A percentile compares a stretch with the other conserved stretches of the same genome.
These are phyloP conservation scores for Hymenochirus boettgeri DNA, from an alignment of 2,113 vertebrate species.

Conservation along the genomic window DNA sequence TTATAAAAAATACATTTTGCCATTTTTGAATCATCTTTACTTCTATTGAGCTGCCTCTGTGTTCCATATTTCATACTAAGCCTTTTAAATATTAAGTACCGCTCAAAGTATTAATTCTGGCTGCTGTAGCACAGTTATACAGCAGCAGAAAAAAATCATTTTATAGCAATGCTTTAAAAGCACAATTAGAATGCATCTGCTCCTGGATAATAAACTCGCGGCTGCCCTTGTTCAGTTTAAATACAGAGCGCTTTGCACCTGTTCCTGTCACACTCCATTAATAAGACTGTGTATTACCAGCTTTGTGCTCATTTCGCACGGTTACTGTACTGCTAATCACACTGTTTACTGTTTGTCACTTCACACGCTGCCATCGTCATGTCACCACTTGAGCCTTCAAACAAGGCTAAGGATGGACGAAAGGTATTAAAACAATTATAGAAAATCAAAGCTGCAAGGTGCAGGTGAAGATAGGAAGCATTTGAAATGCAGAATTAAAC, in stretches of 20 bases:
- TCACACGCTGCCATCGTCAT: background rate
- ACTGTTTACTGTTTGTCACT: background rate
- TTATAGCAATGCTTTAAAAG: slow-evolving; percentile 52
- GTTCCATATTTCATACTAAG: too few relatives aligned
- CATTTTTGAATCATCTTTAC: too few relatives aligned
- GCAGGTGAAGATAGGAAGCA: too few relatives aligned
- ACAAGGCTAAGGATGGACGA: background rate
- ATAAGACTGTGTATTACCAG: slow-evolving; percentile 22
- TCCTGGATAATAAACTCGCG: slow-evolving; percentile 45
- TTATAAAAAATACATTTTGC: too few relatives aligned
- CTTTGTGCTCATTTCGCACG: background rate
- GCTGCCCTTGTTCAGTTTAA: slow-evolving; percentile 44
- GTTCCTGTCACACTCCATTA: slow-evolving; percentile 48
- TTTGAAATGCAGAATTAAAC: too few relatives aligned
- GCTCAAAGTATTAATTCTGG: too few relatives aligned
- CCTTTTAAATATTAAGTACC: too few relatives aligned
- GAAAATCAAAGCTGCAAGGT: too few relatives aligned
- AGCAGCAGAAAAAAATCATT: slow-evolving; percentile 16
- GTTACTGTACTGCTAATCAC: background rate
- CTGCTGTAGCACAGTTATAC: too few relatives aligned
- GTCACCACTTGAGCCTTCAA: background rate
- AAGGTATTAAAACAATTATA: too few relatives aligned
- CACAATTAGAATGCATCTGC: slow-evolving; percentile 52
- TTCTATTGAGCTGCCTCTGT: too few relatives aligned
- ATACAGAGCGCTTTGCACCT: slow-evolving; percentile 43